Evolutionary conservation across 2,113 vertebrate genomes (phyloP), one percentile per base, ranked within the genome.

Genomic region (Silurus glanis): DNA sequence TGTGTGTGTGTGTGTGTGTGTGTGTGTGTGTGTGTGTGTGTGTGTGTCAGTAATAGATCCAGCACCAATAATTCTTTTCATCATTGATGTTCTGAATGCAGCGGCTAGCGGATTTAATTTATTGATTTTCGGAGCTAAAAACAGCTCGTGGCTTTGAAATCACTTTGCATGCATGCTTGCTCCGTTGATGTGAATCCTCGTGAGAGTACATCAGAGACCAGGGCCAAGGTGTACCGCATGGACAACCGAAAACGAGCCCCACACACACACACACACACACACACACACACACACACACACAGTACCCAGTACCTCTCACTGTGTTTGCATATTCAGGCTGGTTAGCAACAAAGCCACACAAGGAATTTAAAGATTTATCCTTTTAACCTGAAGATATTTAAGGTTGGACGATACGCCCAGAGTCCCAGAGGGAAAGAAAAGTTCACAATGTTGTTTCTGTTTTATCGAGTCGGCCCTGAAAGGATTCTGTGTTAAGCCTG

Each of bases 401-500:
- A 9, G 75, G 75, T 56, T 72, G 23, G 49, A 56, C 6, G 7
- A 28, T 14, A n/a, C 7, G 4, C 5, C 53, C 5, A 16, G 53
- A 21, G 19, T 49, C 71, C 45, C 17, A 9, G 71, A 49, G 45
- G 61, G 21, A 19, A 1, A 49, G 49, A 74, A 72, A 21, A 23
- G 5, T 47, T 51, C 9, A 19, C 37, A 91, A 89, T 84, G 91
- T 89, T 92, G n/a, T 93, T 86, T 87, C 92, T 93, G 47, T 14
- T 76, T 58, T 17, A 92, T 92, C 87, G 87, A 91, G 90, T 90
- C 88, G 89, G 23, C 83, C 14, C 87, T 93, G 92, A 92, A 91
- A 90, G 88, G 90, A 89, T 88, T 83, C 89, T 91, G 85, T 90
- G 92, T 94, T 93, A 91, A 84, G 86, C 86, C 80, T 93, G 92